Conservation (phyloP, 2,888 invertebrate genomes). For the Pegoplata infirma region DNA sequence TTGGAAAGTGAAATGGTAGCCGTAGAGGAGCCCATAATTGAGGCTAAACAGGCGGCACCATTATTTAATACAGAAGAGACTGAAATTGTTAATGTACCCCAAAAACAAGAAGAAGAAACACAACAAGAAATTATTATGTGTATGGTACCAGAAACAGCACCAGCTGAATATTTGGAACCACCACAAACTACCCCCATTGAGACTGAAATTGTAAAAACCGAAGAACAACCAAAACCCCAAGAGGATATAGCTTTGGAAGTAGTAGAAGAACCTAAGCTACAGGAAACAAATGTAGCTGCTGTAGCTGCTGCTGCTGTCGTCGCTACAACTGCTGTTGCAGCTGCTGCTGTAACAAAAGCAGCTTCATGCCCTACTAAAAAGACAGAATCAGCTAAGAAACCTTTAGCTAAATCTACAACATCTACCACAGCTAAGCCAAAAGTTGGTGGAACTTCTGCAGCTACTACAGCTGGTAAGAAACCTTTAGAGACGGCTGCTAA, state of each 20-base stretch:
- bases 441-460: conserved; percentile 26
- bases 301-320: conserved; percentile 10
- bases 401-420: conserved; percentile 26
- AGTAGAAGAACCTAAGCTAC: conserved; percentile 15
- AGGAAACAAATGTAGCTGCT: conserved; percentile 13
- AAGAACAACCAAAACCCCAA: neutral
- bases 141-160: conserved; percentile 22
- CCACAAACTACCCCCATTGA: conserved; percentile 9
- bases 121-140: neutral
- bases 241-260: conserved; percentile 27
- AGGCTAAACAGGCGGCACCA: conserved; percentile 14
- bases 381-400: conserved; percentile 46
- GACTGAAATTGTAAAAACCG: conserved; percentile 5
- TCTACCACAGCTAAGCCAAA: conserved; percentile 51
- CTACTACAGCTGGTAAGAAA: conserved; percentile 27
- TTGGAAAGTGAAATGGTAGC: conserved; percentile 32
- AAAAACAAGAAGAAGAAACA: neutral
- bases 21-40: conserved; percentile 32
- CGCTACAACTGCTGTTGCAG: conserved; percentile 14
- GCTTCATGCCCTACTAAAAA: conserved; percentile 37
- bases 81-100: conserved; percentile 21
- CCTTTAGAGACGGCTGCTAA: conserved; percentile 17
- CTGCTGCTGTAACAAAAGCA: conserved; percentile 10
- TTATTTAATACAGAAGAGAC: conserved; percentile 28
- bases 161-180: conserved; percentile 27